Conservation (phyloP, 1,140 invertebrate species). For the Drosophila aff. region DNA sequence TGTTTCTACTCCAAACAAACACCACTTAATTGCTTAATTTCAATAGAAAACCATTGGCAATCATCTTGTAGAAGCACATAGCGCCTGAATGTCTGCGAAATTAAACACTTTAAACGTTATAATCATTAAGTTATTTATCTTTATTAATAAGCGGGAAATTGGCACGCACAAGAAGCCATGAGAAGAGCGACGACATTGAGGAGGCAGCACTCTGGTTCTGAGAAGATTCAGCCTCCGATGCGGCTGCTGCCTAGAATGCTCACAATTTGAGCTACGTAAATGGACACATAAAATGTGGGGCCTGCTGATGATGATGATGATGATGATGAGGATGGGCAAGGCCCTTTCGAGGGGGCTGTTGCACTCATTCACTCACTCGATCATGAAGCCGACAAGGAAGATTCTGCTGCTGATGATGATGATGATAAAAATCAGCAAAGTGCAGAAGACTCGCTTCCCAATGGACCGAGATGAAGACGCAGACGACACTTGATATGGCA, state of each 20-base stretch:
- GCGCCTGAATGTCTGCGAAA: constrained; percentile 65
- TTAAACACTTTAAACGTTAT: constrained; percentile 80
- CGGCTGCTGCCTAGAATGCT: constrained; percentile 60
- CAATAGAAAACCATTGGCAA: constrained; percentile 22
- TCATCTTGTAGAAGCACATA: constrained; percentile 8
- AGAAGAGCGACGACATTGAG: constrained; percentile 36
- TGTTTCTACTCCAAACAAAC: neutral
- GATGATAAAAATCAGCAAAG: constrained; percentile 70
- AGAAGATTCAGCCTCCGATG: constrained; percentile 6
- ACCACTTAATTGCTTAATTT: constrained; percentile 49
- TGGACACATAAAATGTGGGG: constrained; percentile 80
- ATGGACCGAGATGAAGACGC: constrained; percentile 25
- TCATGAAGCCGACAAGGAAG: constrained; percentile 24
- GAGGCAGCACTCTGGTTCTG: constrained; percentile 14
- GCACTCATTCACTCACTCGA: constrained; percentile 22
- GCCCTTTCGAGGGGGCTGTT: constrained; percentile 5
- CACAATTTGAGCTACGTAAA: constrained; percentile 78
- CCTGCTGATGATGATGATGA: neutral
- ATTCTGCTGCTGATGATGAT: neutral
- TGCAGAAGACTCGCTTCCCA: constrained; percentile 34
- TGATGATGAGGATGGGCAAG: constrained; percentile 3
- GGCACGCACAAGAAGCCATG: constrained; percentile 76
- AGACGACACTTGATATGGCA: constrained; percentile 84
- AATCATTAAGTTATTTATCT: constrained; percentile 84
- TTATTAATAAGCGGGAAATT: constrained; percentile 84